Percentiles rank a stretch among this genome's conserved stretches.
These are phyloP conservation scores for Mactromeris polynyma DNA, from an alignment of 2,888 invertebrate genomes.

Conservation along the genomic window DNA sequence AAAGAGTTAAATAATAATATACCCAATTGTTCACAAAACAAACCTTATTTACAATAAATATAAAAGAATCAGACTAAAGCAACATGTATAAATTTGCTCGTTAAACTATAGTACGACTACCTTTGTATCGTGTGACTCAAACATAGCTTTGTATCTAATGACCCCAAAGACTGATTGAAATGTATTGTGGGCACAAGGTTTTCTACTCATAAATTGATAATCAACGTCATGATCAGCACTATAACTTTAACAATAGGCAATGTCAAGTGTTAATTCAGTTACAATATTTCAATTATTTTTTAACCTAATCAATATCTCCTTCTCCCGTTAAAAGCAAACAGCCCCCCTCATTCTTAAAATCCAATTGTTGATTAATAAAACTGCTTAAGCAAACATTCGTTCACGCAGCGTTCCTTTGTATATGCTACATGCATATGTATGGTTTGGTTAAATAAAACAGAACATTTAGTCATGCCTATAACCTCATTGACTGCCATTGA, in stretches of 20 bases:
- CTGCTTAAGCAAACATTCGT: neutral
- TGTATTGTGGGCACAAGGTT: neutral
- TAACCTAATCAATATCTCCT: neutral
- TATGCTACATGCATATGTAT: neutral
- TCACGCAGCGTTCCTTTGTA: neutral
- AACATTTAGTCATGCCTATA: neutral
- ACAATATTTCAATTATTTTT: constrained; percentile 23
- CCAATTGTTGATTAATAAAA: constrained; percentile 21
- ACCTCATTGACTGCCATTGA: neutral
- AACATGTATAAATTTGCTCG: constrained; percentile 10
- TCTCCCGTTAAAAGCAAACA: neutral
- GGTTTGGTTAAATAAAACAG: neutral
- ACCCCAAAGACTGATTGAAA: constrained; percentile 6
- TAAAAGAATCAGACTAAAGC: constrained; percentile 28
- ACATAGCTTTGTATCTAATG: constrained; percentile 34
- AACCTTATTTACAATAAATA: constrained; percentile 19
- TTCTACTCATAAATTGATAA: constrained; percentile 7
- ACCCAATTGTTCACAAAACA: constrained; percentile 11
- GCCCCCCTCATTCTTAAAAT: constrained; percentile 1
- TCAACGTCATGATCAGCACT: neutral
- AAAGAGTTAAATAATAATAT: constrained; percentile 33
- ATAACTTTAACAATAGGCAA: neutral
- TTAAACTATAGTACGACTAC: neutral
- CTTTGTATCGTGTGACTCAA: neutral
- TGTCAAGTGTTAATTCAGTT: constrained; percentile 14